Base-by-base conservation (phyloP, 2,888 invertebrate species). In the Cordilura impudica region DNA sequence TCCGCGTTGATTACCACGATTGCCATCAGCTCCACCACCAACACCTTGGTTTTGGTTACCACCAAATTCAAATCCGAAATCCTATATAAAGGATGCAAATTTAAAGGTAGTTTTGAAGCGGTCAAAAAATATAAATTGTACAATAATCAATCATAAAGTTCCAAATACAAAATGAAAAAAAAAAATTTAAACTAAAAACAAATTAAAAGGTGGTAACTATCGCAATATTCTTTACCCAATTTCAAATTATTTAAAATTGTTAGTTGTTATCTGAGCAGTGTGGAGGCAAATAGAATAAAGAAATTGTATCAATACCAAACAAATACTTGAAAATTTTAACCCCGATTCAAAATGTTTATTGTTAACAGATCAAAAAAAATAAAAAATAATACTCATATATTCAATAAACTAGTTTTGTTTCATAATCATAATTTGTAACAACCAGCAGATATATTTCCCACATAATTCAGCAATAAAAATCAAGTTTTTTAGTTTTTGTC, bases 41-140 rank as follows among this genome's bases (percentile, higher is more conserved):
- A 3, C 87, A 86, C 87, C 88, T 87, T 87, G 88, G 86, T 87
- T 88, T 85, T 88, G 88, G 86, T 88, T 88, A 85, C 87, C 87
- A 83, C 87, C 88, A 87, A 89, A 88, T 83, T 89, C 88, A 88
- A 88, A 88, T 84, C 85, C 75, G 75, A 79, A 78, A 67, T 81
- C 77, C 78, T 73, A 81, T 75, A 78, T 78, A 67, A 53, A 81
- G 78, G 71, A 78, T 74, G 74, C 74, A 81, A 78, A 81, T 78
- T 81, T 78, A 81, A 78, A 75, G 75, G 71, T 79, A 75, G 66
- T 47, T 79, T 79, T 79, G 79, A 75, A 71, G 75, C 75, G 66
- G 79, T 79, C n/a, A 79, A 81, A 81, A 78, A 58, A 47, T 56
- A 78, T 58, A 56, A 54, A 63, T 73, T 73, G 47, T 47, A 72